Percentiles rank a stretch among this genome's conserved stretches.
Evolutionary conservation across 1,140 invertebrate species (phyloP).

Genomic region (Platyscapa corneri): DNA sequence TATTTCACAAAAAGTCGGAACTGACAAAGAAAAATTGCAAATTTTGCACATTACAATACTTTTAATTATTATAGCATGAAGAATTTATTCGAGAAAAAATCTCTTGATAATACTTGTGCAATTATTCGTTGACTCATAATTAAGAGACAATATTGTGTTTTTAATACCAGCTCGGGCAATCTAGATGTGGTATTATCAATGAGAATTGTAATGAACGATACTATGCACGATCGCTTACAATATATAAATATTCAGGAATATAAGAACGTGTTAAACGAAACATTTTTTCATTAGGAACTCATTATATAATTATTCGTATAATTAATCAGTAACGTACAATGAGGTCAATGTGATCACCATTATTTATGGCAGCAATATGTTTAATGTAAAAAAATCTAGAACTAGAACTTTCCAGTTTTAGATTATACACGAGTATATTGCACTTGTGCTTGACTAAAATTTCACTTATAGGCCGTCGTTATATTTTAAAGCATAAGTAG

Average conservation of each 20-base stretch:
- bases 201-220: no score
- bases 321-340: background rate
- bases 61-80: no score
- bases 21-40: no score
- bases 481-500: constrained; percentile 5
- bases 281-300: background rate
- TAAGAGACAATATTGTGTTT: no score
- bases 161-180: no score
- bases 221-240: background rate
- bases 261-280: background rate
- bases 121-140: no score
- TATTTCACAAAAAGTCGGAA: no score
- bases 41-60: no score
- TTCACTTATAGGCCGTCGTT: background rate
- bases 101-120: no score
- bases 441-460: background rate
- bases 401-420: background rate
- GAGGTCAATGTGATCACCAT: constrained; percentile 1
- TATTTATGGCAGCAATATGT: background rate
- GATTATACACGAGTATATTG: constrained; percentile 5
- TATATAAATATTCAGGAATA: background rate
- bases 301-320: background rate
- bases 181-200: no score
- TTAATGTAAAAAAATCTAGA: background rate
- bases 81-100: no score